phyloP scores from a whole-genome alignment of 2,888 invertebrate genomes.

The Mimumesa dahlbomi region DNA sequence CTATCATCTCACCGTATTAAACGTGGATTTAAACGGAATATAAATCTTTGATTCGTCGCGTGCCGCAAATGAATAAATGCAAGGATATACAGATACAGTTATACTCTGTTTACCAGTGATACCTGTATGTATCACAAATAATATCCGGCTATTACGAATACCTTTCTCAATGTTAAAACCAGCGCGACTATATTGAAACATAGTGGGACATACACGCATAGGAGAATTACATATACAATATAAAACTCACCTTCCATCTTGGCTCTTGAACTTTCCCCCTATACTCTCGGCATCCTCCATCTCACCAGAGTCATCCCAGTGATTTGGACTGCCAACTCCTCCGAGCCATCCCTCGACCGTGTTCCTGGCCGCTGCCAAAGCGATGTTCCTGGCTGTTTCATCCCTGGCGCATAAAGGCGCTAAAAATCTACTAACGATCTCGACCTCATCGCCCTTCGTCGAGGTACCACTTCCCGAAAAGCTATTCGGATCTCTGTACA shows the following conservation, averaged over 20 bases:
- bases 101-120: too few species aligned
- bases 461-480: slow-evolving; percentile 68
- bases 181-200: neutral
- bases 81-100: too few species aligned
- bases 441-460: slow-evolving; percentile 79
- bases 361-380: slow-evolving; percentile 81
- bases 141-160: too few species aligned
- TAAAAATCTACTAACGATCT: slow-evolving; percentile 81
- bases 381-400: slow-evolving; percentile 81
- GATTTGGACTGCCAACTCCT: slow-evolving; percentile 81
- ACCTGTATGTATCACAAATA: too few species aligned
- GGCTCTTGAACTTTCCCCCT: slow-evolving; percentile 67
- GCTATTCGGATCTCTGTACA: slow-evolving; percentile 72
- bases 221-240: neutral
- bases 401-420: slow-evolving; percentile 82
- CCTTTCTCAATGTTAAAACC: too few species aligned
- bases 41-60: too few species aligned
- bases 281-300: slow-evolving; percentile 67
- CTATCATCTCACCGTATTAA: too few species aligned
- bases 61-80: too few species aligned
- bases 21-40: too few species aligned
- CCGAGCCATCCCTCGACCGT: slow-evolving; percentile 82
- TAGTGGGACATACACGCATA: neutral
- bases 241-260: slow-evolving; percentile 69
- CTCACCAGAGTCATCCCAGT: slow-evolving; percentile 73